Evolutionary conservation across 2,113 vertebrate genomes (phyloP), one percentile per base, ranked within the genome.

Genomic region (Corythornis vintsioides): DNA sequence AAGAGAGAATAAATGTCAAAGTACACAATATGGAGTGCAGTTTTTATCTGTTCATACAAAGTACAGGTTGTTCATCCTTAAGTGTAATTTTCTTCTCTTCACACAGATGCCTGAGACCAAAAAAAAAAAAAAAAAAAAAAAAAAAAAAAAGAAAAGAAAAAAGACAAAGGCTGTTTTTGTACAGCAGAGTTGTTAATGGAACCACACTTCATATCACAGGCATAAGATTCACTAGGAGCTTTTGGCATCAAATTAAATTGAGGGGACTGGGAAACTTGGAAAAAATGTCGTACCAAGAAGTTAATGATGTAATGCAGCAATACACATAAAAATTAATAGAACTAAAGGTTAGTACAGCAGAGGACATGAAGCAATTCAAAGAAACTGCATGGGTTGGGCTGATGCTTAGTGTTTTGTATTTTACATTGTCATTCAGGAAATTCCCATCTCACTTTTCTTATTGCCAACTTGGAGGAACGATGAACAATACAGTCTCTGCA

Each of bases 261-360:
- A 63, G 57, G 52, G 61, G 50, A 89, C 91, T 52, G 35, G 48
- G 89, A 91, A 83, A 88, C 61, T 6, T 71, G 42, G 40, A 83
- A 89, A 95, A 94, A 94, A 86, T 59, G 83, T 92, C 92, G 86
- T 66, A 86, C 70, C 74, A 40, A 83, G 53, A 81, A 95, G 81
- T 74, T 93, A 92, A 94, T 80, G 94, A 92, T 53, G 71, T 74
- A 87, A 85, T 73, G 55, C 71, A 93, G 86, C 48, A 92, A 91
- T 25, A 83, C n/a, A 55, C 83, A 87, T 66, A 77, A 92, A 92
- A 92, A 86, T 74, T 74, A 91, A 80, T 20, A 71, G 71, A 92
- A 87, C 38, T 29, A 75, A 56, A 84, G 45, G 88, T 92, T 75
- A 91, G 77, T 67, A 91, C 74, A 90, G 90, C 89, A 92, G 90